These are phyloP conservation scores for Bubo blakistoni DNA, from an alignment of 2,113 vertebrate genomes.

Conservation along the genomic window DNA sequence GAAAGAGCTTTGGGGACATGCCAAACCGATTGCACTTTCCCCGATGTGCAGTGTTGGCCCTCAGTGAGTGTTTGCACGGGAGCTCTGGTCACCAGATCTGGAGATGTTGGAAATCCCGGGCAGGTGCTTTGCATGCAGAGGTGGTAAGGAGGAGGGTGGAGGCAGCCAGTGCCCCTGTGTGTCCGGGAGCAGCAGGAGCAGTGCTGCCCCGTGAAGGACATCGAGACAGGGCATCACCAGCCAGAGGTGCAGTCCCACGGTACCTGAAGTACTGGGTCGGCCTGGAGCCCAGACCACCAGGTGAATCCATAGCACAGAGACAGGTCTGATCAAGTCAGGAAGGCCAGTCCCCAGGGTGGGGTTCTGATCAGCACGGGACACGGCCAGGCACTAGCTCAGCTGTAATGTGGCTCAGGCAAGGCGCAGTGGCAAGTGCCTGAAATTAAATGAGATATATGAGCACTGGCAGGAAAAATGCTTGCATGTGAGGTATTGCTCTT, in stretches of 20 bases:
- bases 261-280: rapidly evolving
- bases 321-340: background rate
- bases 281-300: background rate
- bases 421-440: rapidly evolving
- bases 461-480: background rate
- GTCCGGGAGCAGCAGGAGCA: background rate
- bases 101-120: background rate
- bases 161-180: background rate
- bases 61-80: rapidly evolving
- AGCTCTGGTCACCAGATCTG: background rate
- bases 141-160: background rate
- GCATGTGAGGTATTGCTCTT: background rate
- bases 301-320: background rate
- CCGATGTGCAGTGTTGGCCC: rapidly evolving
- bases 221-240: rapidly evolving
- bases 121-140: background rate
- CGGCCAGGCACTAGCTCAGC: rapidly evolving
- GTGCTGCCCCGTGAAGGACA: rapidly evolving
- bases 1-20: background rate
- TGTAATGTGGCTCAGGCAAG: rapidly evolving
- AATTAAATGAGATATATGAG: background rate
- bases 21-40: background rate
- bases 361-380: rapidly evolving
- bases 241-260: background rate
- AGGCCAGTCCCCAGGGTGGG: background rate